phyloP scores from a whole-genome alignment of 2,113 vertebrate species.

The Machaerirhynchus nigripectus region DNA sequence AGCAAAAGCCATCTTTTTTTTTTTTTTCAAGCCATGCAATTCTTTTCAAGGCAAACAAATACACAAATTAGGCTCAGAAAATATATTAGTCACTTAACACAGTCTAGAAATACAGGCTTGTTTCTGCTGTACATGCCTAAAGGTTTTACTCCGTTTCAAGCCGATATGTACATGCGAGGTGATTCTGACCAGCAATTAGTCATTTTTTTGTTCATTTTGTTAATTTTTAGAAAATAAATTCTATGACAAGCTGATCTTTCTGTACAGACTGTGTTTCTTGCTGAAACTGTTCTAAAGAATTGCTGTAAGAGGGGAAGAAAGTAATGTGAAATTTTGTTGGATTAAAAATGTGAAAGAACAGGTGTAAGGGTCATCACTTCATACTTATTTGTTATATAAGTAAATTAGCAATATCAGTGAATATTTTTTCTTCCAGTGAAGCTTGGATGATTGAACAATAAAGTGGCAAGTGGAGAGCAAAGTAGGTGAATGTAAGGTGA shows the following conservation, averaged over 20 bases:
- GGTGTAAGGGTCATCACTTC: not conserved
- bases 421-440: not conserved
- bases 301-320: not conserved
- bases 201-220: not conserved
- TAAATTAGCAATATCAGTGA: not conserved
- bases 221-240: not conserved
- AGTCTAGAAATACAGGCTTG: not conserved
- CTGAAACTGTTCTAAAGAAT: not conserved
- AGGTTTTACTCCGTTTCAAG: not conserved
- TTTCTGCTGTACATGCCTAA: not conserved
- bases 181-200: not conserved
- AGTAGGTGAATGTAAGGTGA: not conserved
- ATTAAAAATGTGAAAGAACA: not conserved
- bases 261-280: not conserved
- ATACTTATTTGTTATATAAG: not conserved
- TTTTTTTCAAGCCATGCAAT: not conserved
- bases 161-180: rapidly evolving
- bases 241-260: not conserved
- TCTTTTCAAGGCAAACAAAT: not conserved
- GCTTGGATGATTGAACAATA: not conserved
- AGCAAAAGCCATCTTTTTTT: too few species aligned
- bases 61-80: not conserved
- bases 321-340: not conserved
- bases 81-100: not conserved
- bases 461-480: not conserved